These are phyloP conservation scores for Liposcelis brunnea DNA, from an alignment of 2,888 invertebrate species.

Conservation along the genomic window DNA sequence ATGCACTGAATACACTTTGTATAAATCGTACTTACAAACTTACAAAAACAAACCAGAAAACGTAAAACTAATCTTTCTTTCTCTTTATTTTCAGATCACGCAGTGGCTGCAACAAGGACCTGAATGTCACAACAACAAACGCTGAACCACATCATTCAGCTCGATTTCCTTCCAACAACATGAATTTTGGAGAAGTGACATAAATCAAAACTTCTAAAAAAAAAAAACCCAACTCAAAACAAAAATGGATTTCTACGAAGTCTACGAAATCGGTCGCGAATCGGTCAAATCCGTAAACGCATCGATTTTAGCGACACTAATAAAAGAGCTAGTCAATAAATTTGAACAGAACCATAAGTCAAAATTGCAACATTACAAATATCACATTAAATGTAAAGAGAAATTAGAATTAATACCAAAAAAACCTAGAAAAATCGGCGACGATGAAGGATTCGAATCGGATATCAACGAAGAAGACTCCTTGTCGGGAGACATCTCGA, in stretches of 20 bases:
- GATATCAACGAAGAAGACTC: slow-evolving; percentile 15
- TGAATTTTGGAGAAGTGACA: slow-evolving; percentile 3
- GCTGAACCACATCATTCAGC: too few species aligned
- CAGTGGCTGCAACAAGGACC: too few species aligned
- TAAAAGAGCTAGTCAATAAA: background rate
- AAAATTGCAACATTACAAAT: background rate
- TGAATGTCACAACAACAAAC: too few species aligned
- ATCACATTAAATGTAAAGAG: slow-evolving; percentile 1
- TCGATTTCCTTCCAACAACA: background rate
- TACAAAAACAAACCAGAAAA: too few species aligned
- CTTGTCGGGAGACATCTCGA: too few species aligned
- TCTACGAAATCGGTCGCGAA: slow-evolving; percentile 4
- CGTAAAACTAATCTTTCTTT: too few species aligned
- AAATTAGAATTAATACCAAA: background rate
- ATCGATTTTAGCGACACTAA: background rate
- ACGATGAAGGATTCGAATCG: slow-evolving; percentile 23
- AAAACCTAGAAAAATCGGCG: slow-evolving; percentile 6
- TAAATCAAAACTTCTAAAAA: background rate
- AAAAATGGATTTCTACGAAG: slow-evolving; percentile 3
- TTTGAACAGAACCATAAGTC: slow-evolving; percentile 2
- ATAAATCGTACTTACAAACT: too few species aligned
- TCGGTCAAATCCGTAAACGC: slow-evolving; percentile 6
- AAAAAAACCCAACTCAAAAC: too few species aligned
- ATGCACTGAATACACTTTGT: too few species aligned
- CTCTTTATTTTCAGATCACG: too few species aligned